A percentile compares a stretch with the other conserved stretches of the same genome.
phyloP scores from a whole-genome alignment of 2,113 vertebrate genomes.

The Hylia prasina region DNA sequence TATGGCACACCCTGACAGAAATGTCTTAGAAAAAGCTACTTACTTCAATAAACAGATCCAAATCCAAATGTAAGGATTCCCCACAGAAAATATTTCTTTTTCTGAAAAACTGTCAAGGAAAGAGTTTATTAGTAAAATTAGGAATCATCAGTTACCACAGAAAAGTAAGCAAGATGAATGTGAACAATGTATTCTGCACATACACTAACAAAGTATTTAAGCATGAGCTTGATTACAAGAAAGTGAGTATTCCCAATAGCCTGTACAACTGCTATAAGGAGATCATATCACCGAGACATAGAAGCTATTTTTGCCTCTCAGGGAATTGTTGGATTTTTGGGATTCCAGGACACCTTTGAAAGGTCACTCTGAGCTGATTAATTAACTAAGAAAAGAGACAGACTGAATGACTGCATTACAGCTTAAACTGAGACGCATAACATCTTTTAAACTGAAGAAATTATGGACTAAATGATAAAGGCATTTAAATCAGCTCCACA shows the following conservation, averaged over 20 bases:
- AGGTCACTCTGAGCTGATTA: neutral
- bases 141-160: neutral
- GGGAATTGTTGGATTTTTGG: neutral
- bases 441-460: neutral
- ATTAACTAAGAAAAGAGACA: neutral
- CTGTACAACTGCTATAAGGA: neutral
- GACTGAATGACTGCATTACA: neutral
- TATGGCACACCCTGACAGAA: neutral
- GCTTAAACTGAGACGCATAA: neutral
- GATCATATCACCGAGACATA: neutral
- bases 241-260: neutral
- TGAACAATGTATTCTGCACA: neutral
- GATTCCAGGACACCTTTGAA: neutral
- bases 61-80: neutral
- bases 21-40: neutral
- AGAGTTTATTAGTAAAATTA: neutral
- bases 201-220: neutral
- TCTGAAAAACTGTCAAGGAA: neutral
- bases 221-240: neutral
- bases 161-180: neutral
- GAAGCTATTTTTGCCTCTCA: neutral
- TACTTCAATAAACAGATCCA: neutral
- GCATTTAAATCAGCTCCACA: neutral
- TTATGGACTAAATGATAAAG: neutral
- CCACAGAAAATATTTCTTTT: neutral